Evolutionary conservation across 2,888 invertebrate genomes (phyloP).

Genomic region (Sturmia bella): DNA sequence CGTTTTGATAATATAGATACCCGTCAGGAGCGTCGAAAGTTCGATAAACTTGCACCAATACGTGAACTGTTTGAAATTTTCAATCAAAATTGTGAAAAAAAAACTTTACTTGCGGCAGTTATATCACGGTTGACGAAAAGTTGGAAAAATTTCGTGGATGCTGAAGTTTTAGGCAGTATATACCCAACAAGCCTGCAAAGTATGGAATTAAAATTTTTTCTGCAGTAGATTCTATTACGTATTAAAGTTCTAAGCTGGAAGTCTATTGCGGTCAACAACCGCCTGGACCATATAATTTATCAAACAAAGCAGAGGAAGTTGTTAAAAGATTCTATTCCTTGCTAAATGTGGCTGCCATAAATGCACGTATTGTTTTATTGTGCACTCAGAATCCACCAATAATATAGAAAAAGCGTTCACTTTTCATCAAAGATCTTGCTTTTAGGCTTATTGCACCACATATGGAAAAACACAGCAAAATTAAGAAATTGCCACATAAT

Average conservation of each 20-base stretch:
- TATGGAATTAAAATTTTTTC: not conserved
- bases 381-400: conserved; percentile 12
- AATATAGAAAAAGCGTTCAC: conserved; percentile 8
- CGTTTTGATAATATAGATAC: conserved; percentile 38
- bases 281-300: conserved; percentile 32
- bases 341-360: conserved; percentile 11
- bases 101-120: conserved; percentile 36
- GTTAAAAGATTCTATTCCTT: conserved; percentile 6
- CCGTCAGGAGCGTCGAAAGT: conserved; percentile 27
- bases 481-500: conserved; percentile 34
- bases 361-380: conserved; percentile 8
- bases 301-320: conserved; percentile 35
- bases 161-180: conserved; percentile 41
- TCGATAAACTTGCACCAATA: conserved; percentile 40
- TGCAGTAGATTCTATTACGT: conserved; percentile 26
- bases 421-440: conserved; percentile 11
- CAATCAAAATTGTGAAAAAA: conserved; percentile 4
- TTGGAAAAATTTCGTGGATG: conserved; percentile 36
- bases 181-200: conserved; percentile 12
- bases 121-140: conserved; percentile 36
- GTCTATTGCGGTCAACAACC: conserved; percentile 43
- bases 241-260: conserved; percentile 43
- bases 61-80: conserved; percentile 33
- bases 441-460: too few relatives aligned
- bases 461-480: conserved; percentile 23